These are phyloP conservation scores for Pituophis catenifer DNA, from an alignment of 2,113 vertebrate genomes.

Conservation along the genomic window DNA sequence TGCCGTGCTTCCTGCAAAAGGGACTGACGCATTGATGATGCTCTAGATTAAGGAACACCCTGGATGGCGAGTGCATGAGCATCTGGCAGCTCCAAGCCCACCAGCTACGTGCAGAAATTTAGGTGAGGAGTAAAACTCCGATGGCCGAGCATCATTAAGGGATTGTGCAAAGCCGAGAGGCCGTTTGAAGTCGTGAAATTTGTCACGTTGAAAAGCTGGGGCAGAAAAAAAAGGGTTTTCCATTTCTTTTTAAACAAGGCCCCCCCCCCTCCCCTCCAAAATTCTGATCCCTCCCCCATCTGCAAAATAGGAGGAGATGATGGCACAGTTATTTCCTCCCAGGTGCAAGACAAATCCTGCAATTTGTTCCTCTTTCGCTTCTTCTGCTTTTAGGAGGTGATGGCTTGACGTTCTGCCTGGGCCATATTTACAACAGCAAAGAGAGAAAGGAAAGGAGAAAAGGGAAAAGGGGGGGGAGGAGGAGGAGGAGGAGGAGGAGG, in stretches of 20 bases:
- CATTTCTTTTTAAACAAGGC: not conserved
- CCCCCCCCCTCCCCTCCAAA: too few species aligned
- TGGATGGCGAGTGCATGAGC: not conserved
- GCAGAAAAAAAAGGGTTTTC: not conserved
- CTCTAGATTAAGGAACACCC: not conserved
- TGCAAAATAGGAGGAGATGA: not conserved
- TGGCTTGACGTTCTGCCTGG: not conserved
- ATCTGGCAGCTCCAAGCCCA: not conserved
- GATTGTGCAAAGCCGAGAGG: not conserved
- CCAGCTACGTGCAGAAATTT: not conserved
- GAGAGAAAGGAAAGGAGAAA: not conserved
- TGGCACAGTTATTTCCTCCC: not conserved
- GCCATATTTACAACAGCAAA: not conserved
- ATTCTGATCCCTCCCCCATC: too few species aligned
- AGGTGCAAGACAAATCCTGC: not conserved
- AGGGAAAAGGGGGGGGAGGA: too few species aligned
- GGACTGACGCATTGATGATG: not conserved
- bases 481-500: too few species aligned
- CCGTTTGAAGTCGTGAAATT: not conserved
- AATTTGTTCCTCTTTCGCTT: not conserved
- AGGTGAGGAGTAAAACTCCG: not conserved
- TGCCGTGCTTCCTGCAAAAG: not conserved
- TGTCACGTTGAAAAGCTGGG: not conserved
- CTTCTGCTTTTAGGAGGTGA: not conserved
- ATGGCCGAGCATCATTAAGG: not conserved